Conservation (phyloP, 2,888 invertebrate species). For the Carabus problematicus region DNA sequence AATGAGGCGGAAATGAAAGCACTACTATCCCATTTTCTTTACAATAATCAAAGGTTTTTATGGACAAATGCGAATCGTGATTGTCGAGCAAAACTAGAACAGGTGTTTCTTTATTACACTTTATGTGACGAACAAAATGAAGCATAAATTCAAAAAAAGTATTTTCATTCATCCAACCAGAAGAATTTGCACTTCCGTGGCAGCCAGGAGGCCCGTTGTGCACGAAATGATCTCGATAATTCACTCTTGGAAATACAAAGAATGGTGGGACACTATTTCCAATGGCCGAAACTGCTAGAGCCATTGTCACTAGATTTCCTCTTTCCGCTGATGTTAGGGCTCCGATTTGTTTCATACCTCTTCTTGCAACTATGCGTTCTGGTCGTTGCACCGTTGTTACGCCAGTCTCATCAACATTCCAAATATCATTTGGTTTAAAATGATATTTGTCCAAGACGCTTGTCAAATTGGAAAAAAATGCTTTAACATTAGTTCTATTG, state of each 20-base stretch:
- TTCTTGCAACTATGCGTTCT: slow-evolving; percentile 11
- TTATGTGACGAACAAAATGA: slow-evolving; percentile 23
- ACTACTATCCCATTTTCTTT: slow-evolving; percentile 37
- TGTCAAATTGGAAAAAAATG: slow-evolving; percentile 48
- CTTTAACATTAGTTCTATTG: slow-evolving; percentile 46
- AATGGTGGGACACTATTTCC: neutral
- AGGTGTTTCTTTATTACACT: slow-evolving; percentile 6
- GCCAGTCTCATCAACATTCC: slow-evolving; percentile 55
- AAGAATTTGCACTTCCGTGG: neutral
- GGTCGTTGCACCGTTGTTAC: slow-evolving; percentile 56
- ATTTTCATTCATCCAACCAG: slow-evolving; percentile 27
- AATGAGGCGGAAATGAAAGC: slow-evolving; percentile 43
- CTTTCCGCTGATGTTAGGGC: neutral
- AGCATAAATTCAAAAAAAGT: slow-evolving; percentile 19
- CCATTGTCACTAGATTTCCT: neutral
- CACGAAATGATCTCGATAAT: slow-evolving; percentile 16
- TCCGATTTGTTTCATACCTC: neutral
- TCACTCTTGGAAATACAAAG: neutral
- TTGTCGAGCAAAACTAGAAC: slow-evolving; percentile 31
- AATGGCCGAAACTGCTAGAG: neutral
- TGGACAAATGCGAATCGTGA: slow-evolving; percentile 22
- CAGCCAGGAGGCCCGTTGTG: neutral
- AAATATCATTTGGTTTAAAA: slow-evolving; percentile 52
- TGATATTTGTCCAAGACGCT: slow-evolving; percentile 47
- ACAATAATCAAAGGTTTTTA: slow-evolving; percentile 22